Conservation (phyloP, 2,888 invertebrate species). For the Capitulum mitella region DNA sequence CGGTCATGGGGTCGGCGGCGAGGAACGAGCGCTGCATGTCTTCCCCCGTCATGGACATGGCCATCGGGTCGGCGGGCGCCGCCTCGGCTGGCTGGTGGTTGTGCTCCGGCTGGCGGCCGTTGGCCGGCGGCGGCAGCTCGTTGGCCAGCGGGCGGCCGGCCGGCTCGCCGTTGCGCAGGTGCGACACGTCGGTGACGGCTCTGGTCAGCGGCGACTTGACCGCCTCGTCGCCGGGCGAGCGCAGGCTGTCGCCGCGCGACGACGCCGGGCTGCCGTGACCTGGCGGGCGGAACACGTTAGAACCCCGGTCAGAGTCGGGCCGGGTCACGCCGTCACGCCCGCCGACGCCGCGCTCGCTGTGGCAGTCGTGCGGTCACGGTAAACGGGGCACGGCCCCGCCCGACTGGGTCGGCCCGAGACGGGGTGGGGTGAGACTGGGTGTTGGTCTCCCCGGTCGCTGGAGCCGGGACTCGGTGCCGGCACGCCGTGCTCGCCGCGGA, state of each 20-base stretch:
- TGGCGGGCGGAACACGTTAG: background rate
- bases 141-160: background rate
- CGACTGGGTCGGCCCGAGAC: too few relatives aligned
- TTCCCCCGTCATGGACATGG: background rate
- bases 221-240: background rate
- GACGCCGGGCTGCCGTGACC: constrained; percentile 5
- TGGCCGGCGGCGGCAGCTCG: constrained; percentile 2
- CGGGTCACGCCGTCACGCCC: too few relatives aligned
- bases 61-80: background rate
- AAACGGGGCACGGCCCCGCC: too few relatives aligned
- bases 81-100: background rate
- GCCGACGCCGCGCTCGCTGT: too few relatives aligned
- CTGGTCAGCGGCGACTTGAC: background rate
- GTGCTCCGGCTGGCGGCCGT: background rate
- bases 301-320: background rate
- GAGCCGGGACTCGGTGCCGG: too few relatives aligned
- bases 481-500: too few relatives aligned
- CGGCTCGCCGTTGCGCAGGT: constrained; percentile 13
- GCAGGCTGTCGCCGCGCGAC: constrained; percentile 12
- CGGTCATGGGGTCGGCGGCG: background rate
- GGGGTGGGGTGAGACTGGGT: too few relatives aligned
- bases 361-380: too few relatives aligned
- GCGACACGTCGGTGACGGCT: constrained; percentile 4
- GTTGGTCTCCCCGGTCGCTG: too few relatives aligned
- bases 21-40: background rate